Conservation (phyloP, 2,888 invertebrate genomes). For the Tanytarsus gracilentus region DNA sequence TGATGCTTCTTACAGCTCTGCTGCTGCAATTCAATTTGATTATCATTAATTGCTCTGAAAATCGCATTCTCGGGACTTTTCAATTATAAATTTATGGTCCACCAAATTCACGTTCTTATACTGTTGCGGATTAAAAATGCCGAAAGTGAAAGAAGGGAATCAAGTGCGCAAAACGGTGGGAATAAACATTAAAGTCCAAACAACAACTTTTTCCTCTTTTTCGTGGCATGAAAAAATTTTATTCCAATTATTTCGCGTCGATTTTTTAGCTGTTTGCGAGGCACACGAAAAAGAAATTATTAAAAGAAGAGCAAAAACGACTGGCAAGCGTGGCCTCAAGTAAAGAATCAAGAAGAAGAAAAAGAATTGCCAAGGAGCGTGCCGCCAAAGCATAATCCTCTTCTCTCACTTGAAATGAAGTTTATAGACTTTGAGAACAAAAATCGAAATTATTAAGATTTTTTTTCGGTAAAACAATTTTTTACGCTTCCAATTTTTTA, state of each 20-base stretch:
- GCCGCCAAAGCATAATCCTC: slow-evolving; percentile 27
- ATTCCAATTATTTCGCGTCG: slow-evolving; percentile 9
- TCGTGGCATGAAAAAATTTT: not conserved
- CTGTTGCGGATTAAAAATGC: no score
- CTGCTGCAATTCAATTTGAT: no score
- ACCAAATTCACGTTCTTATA: no score
- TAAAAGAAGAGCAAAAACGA: slow-evolving; percentile 6
- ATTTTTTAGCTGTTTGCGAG: not conserved
- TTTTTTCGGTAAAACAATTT: not conserved
- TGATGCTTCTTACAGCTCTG: not conserved
- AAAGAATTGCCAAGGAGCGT: slow-evolving; percentile 11
- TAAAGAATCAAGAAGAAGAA: not conserved
- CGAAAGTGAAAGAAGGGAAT: not conserved
- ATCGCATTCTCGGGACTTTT: no score
- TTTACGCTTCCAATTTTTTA: no score
- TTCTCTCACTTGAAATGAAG: not conserved
- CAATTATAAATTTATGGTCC: no score
- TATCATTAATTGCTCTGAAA: no score
- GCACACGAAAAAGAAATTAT: slow-evolving; percentile 1
- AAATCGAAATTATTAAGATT: not conserved
- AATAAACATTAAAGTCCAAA: slow-evolving; percentile 13
- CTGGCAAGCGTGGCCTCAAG: slow-evolving; percentile 13
- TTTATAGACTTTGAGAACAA: slow-evolving; percentile 8
- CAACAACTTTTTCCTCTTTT: no score
- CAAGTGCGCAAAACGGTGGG: not conserved